Evolutionary conservation across 2,797 vertebrate species (phyloP), one percentile per base, ranked within the genome.

Genomic region (Alca torda): DNA sequence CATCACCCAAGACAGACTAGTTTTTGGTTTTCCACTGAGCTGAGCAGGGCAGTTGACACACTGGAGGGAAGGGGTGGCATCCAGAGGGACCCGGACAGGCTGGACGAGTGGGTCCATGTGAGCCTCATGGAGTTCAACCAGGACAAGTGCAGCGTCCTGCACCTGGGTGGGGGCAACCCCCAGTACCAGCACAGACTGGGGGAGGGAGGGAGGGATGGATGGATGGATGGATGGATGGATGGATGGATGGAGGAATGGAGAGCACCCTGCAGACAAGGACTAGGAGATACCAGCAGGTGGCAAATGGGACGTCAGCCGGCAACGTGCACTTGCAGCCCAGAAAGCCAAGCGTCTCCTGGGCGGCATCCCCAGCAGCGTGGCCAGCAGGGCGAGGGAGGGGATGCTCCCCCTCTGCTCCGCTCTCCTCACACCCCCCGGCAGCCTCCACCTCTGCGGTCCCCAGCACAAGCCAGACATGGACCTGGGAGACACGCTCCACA

Each of bases 31-130:
- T 67, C 35, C 43, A 41, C 24, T 7, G 4, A 18, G 45, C 35
- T n/a, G 54, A 43, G 65, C 5, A 31, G 25, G 23, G 25, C 31
- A 1, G 31, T 19, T 0, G 4, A 30, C 11, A 12, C 0, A 2
- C 45, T 43, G 65, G 30, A 60, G 56, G 80, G 67, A 51, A 60
- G 54, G 31, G 45, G 24, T 33, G 37, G 37, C 11, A 23, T 43
- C 48, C 48, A 63, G 59, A 51, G 57, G 59, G 59, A 70, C 20
- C 15, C 17, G 28, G 59, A 37, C 35, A 37, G 35, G 35, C 50
- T 53, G 68, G 68, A 37, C 35, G 25, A 20, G 25, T 20, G 46
- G 28, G 68, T 39, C 35, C 15, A 5, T 31, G 15, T 16, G 43
- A 68, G 26, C 4, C 17, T 57, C 28, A 6, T 33, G 53, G 33